Base-by-base conservation (phyloP, 2,113 vertebrate species). In the Anoura caudifer region DNA sequence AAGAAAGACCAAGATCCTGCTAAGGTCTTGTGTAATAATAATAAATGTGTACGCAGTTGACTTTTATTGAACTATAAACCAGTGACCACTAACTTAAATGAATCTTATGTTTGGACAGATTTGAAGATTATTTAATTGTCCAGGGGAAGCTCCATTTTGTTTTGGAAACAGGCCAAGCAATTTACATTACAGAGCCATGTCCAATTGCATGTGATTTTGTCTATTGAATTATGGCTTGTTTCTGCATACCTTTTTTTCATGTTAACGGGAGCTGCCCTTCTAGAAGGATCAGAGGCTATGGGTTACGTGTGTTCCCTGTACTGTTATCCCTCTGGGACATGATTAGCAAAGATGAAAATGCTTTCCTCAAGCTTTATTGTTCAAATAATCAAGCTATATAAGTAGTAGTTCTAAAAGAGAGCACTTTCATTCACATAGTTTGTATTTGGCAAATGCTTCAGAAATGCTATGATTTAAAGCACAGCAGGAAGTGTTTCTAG, bases 231-330 rank as follows among this genome's bases (percentile, higher is more conserved):
- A 45, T 8, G 63, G 56, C 31, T 94, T 16, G 13, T 94, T 93
- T 93, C 77, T 76, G 65, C 31, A 77, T 43, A 91, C 24, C 15
- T 73, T 70, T 80, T 79, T 59, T 19, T 17, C 31, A 82, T 20
- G n/a, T 95, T 95, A 95, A 91, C 89, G 94, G 80, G 86, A 89
- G 26, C 50, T 96, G 73, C 84, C 73, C 80, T 96, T 87, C 72
- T 81, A 41, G 87, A 93, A 90, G 65, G 63, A 87, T 93, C 54
- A 93, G 75, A 95, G 87, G 22, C 15, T 82, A 45, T 22, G 69
- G 38, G 38, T 73, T 92, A 43, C 22, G n/a, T 84, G n/a, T 83
- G 36, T 65, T 93, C 33, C 2, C 1, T 77, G 61, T 47, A 36
- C 20, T 80, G 65, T 75, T 91, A 47, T 77, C 22, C 86, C 80